Percentiles rank a stretch among this genome's conserved stretches.
Evolutionary conservation across 2,113 vertebrate species (phyloP).

Genomic region (Mormoops blainvillei): DNA sequence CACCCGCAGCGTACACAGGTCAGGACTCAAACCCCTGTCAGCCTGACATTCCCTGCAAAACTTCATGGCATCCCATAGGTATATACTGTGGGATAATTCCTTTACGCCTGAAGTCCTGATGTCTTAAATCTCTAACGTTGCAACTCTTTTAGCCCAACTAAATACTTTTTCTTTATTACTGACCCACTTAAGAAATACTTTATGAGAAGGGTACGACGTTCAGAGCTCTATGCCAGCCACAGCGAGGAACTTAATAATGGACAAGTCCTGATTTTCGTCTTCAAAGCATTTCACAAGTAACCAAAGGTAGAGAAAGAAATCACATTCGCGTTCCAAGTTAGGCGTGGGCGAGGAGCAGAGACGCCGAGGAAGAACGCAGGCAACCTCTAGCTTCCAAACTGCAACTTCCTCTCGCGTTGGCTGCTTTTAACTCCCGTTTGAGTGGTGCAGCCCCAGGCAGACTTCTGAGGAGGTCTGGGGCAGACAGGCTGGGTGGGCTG

Average conservation of each 20-base stretch:
- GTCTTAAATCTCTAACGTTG: not conserved
- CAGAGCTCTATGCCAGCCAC: not conserved
- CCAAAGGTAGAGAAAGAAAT: not conserved
- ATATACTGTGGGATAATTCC: not conserved
- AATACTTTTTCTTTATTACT: not conserved
- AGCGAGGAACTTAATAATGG: not conserved
- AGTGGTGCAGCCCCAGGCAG: slow-evolving; percentile 7
- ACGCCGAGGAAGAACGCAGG: not conserved
- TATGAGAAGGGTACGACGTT: rapidly evolving
- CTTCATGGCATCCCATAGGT: not conserved
- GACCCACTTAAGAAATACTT: not conserved
- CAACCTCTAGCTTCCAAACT: not conserved
- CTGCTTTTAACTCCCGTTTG: slow-evolving; percentile 44
- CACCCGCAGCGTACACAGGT: rapidly evolving
- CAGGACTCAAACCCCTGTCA: not conserved
- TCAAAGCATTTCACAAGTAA: not conserved
- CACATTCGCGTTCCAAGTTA: not conserved
- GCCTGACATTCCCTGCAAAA: not conserved
- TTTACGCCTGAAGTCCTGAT: not conserved
- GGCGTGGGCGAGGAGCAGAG: not conserved
- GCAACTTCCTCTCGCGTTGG: not conserved
- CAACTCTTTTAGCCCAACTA: no score
- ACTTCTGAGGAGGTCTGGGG: not conserved
- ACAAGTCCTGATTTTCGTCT: not conserved
- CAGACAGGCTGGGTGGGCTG: slow-evolving; percentile 17